Evolutionary conservation across 1,140 invertebrate genomes (phyloP).

Genomic region (Drosophila nasuta): DNA sequence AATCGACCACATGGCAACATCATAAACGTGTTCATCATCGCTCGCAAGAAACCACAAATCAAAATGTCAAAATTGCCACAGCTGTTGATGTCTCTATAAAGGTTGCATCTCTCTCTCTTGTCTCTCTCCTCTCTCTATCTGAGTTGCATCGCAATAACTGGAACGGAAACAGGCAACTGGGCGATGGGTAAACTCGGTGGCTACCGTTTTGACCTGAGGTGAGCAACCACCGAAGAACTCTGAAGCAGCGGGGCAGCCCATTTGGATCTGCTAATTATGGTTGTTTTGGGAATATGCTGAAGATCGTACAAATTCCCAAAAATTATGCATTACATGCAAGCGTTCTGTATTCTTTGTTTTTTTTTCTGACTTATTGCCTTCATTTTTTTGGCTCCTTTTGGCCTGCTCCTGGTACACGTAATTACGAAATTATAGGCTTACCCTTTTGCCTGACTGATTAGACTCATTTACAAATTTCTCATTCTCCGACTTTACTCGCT

Average conservation of each 20-base stretch:
- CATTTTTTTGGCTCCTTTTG: conserved; percentile 49
- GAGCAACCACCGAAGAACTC: conserved; percentile 25
- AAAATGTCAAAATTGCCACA: conserved; percentile 71
- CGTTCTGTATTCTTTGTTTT: conserved; percentile 18
- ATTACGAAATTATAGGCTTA: conserved; percentile 82
- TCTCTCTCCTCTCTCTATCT: conserved; percentile 19
- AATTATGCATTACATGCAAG: conserved; percentile 75
- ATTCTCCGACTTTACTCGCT: conserved; percentile 1
- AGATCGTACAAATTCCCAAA: conserved; percentile 50
- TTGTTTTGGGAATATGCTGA: conserved; percentile 33
- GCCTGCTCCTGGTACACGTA: conserved; percentile 42
- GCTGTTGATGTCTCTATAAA: conserved; percentile 74
- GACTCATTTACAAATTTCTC: conserved; percentile 72
- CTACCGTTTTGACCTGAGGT: conserved; percentile 49
- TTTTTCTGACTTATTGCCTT: conserved; percentile 77
- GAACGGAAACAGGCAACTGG: conserved; percentile 54
- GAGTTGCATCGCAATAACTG: conserved; percentile 29
- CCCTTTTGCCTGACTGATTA: conserved; percentile 80
- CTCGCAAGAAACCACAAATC: conserved; percentile 65
- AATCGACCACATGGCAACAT: conserved; percentile 34
- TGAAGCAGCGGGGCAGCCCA: conserved; percentile 56
- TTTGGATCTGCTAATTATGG: conserved; percentile 72
- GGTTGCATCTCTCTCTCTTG: conserved; percentile 28
- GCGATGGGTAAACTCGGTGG: conserved; percentile 8
- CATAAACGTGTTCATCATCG: conserved; percentile 41